Percentiles rank a stretch among this genome's conserved stretches.
phyloP scores from a whole-genome alignment of 2,113 vertebrate genomes.

The Solenodon paradoxus region DNA sequence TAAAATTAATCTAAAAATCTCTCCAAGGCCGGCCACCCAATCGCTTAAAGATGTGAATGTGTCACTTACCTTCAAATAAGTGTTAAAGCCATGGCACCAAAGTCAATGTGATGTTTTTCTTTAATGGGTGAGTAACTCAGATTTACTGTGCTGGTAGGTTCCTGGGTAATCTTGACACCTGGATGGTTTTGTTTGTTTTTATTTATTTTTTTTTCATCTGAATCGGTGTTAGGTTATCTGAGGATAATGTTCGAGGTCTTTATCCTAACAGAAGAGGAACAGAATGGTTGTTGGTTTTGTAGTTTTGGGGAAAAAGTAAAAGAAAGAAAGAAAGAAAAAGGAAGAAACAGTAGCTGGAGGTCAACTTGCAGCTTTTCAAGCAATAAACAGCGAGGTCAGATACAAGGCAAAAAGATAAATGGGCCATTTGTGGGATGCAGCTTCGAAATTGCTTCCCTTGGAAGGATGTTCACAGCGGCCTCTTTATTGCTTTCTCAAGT shows the following conservation, averaged over 20 bases:
- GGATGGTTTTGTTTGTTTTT: too few species aligned
- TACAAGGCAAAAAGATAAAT: not conserved
- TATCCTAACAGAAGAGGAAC: too few species aligned
- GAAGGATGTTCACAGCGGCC: not conserved
- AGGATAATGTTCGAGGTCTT: too few species aligned
- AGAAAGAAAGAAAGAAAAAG: not conserved
- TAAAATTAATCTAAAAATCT: not conserved
- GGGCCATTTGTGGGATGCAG: not conserved
- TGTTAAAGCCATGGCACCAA: not conserved
- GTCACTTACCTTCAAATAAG: not conserved
- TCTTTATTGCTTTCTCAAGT: not conserved
- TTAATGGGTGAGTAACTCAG: not conserved
- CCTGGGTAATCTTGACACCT: not conserved
- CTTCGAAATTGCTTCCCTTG: conserved; percentile 29
- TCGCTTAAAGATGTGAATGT: not conserved
- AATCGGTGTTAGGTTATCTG: not conserved
- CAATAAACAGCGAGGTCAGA: not conserved
- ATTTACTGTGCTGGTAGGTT: rapidly evolving
- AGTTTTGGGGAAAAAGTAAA: not conserved
- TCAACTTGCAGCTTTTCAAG: not conserved
- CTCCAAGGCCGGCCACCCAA: not conserved
- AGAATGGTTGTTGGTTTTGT: too few species aligned
- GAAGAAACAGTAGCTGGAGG: not conserved
- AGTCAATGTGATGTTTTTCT: not conserved
- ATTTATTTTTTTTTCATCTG: too few species aligned